Percentiles rank a stretch among this genome's conserved stretches.
Conservation (phyloP, 2,888 invertebrate species). For the Euspilapteryx auroguttella region DNA sequence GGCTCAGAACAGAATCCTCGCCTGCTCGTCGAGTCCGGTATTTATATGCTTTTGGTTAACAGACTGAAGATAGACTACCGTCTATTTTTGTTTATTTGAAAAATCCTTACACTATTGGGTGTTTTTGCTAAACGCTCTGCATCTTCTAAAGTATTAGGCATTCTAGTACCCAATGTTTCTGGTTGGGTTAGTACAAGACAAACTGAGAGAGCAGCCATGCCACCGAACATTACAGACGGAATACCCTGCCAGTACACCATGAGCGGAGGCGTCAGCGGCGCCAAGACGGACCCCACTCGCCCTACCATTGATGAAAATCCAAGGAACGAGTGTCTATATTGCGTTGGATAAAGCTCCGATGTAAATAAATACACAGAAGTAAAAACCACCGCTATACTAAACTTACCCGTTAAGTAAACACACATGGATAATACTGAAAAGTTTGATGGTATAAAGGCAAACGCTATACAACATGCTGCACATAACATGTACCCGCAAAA, state of each 20-base stretch:
- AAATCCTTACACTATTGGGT: too few species aligned
- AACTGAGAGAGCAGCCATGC: constrained; percentile 29
- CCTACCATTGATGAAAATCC: constrained; percentile 74
- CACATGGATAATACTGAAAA: constrained; percentile 23
- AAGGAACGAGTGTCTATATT: constrained; percentile 67
- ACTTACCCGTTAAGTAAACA: constrained; percentile 65
- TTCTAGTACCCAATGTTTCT: constrained; percentile 34
- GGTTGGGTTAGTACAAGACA: constrained; percentile 39
- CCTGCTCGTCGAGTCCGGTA: too few species aligned
- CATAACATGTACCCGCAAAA: constrained; percentile 38
- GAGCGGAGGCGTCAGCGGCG: constrained; percentile 69
- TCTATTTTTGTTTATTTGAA: too few species aligned
- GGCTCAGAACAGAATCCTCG: too few species aligned
- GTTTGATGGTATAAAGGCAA: constrained; percentile 45
- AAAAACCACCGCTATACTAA: constrained; percentile 66
- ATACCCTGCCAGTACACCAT: constrained; percentile 50
- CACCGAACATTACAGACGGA: constrained; percentile 39
- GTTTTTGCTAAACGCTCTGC: constrained; percentile 35
- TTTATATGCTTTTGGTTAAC: too few species aligned
- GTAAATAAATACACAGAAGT: constrained; percentile 68
- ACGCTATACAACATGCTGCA: constrained; percentile 50
- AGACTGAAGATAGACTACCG: too few species aligned
- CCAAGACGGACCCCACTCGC: constrained; percentile 68
- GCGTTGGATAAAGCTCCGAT: constrained; percentile 73
- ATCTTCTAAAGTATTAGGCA: constrained; percentile 48